A percentile compares a stretch with the other conserved stretches of the same genome.
Conservation (phyloP, 2,888 invertebrate species). For the Disparrhopalites patrizii region DNA sequence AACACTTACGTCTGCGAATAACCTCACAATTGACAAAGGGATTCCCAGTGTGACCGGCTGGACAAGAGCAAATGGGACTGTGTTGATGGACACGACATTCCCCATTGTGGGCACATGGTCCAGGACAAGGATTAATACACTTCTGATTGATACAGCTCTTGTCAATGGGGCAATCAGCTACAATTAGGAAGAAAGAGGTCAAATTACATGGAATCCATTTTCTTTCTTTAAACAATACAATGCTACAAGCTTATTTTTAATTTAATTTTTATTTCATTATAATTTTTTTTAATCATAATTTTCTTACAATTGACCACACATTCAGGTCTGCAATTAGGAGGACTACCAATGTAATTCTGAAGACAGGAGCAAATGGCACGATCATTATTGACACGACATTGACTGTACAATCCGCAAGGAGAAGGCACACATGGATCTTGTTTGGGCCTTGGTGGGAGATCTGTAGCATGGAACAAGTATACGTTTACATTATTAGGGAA, state of each 20-base stretch:
- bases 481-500: neutral
- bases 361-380: conserved; percentile 67
- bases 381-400: conserved; percentile 51
- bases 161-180: conserved; percentile 75
- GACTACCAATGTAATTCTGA: conserved; percentile 59
- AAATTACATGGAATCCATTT: conserved; percentile 10
- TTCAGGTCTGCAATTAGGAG: conserved; percentile 69
- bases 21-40: conserved; percentile 58
- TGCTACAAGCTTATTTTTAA: no score
- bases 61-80: conserved; percentile 79
- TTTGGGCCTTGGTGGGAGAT: conserved; percentile 14
- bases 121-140: conserved; percentile 77
- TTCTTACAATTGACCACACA: conserved; percentile 63
- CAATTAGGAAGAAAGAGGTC: conserved; percentile 54
- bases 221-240: no score
- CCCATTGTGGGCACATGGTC: conserved; percentile 73
- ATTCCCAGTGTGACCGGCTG: conserved; percentile 70
- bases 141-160: conserved; percentile 73
- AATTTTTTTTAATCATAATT: no score
- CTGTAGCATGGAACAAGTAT: no score
- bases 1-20: conserved; percentile 9
- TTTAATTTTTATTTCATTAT: neutral
- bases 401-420: conserved; percentile 50
- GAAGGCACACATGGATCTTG: conserved; percentile 43
- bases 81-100: conserved; percentile 75